Evolutionary conservation across 2,797 vertebrate species (phyloP).

Genomic region (Sternarchorhynchus goeldii): DNA sequence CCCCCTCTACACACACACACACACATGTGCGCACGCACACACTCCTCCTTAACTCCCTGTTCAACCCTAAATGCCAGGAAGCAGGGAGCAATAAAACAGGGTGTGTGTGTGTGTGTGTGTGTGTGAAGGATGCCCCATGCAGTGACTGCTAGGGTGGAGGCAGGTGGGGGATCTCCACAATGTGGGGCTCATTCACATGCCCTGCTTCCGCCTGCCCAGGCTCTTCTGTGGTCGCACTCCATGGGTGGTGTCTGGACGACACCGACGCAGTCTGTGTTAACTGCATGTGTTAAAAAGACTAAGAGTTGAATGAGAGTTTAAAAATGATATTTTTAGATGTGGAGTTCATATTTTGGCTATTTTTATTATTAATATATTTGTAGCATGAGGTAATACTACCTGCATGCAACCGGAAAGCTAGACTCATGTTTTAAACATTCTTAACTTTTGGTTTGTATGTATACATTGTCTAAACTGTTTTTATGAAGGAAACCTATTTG

Average conservation of each 20-base stretch:
- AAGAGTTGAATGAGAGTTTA: background rate
- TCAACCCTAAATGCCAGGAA: constrained; percentile 54
- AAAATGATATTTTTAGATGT: background rate
- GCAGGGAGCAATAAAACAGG: constrained; percentile 51
- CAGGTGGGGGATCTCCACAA: background rate
- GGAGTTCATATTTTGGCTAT: too few species aligned
- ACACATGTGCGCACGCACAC: constrained; percentile 9
- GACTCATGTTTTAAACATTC: too few species aligned
- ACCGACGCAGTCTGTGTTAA: background rate
- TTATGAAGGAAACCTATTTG: background rate
- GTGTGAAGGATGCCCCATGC: constrained; percentile 29
- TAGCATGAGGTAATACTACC: too few species aligned
- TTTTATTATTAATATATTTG: too few species aligned
- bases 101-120: background rate
- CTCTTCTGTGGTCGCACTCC: background rate
- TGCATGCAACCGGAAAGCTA: too few species aligned
- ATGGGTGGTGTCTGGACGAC: constrained; percentile 14
- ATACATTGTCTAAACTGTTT: constrained; percentile 6
- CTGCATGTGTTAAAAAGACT: background rate
- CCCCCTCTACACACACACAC: background rate
- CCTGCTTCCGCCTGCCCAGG: constrained; percentile 16
- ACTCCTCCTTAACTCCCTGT: constrained; percentile 12
- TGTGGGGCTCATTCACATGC: constrained; percentile 15
- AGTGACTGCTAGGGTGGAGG: constrained; percentile 20
- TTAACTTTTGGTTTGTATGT: background rate